Base-by-base conservation (phyloP, 2,797 vertebrate species). In the Zenarchopterus dispar region DNA sequence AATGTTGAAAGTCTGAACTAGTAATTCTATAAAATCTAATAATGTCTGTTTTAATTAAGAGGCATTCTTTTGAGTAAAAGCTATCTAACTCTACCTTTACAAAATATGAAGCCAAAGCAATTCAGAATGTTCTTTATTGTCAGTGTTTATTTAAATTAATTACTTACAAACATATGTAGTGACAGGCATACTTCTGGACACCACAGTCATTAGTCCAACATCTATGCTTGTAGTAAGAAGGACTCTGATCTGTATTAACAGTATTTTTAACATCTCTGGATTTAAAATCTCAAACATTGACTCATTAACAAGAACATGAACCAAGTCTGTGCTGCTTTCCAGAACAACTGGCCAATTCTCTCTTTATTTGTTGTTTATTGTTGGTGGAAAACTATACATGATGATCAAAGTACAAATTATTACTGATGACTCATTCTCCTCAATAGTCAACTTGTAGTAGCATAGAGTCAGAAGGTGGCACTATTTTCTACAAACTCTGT, bases 391-490 rank as follows among this genome's bases (percentile, higher is more conserved):
- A 68, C 51, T 17, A 43, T 36, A 39, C 41, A 77, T 39, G 62
- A 33, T 54, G 24, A 56, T 71, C 75, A 87, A 84, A 85, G 44
- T 52, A 52, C 33, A 58, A 19, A 28, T 23, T n/a, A 42, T 53
- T 73, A 46, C 50, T 62, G 26, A 65, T 26, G 57, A 33, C 56
- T 72, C 33, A 63, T 79, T 76, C 57, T 68, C 74, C 67, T 58
- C 50, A 42, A 46, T 56, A 17, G 47, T 84, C 77, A 81, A 77
- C 43, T 85, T 55, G 52, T 47, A 67, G 83, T 91, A 91, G 91
- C 93, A 95, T 4, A 79, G 74, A 70, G 64, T 93, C 0, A 67
- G 59, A 60, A 16, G 61, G 83, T 90, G 82, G 59, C 80, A 80
- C 81, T 65, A 87, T 70, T 63, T 75, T 70, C 81, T 71, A 71